Evolutionary conservation across 2,888 invertebrate species (phyloP).

Genomic region (Liodrosophila aerea): DNA sequence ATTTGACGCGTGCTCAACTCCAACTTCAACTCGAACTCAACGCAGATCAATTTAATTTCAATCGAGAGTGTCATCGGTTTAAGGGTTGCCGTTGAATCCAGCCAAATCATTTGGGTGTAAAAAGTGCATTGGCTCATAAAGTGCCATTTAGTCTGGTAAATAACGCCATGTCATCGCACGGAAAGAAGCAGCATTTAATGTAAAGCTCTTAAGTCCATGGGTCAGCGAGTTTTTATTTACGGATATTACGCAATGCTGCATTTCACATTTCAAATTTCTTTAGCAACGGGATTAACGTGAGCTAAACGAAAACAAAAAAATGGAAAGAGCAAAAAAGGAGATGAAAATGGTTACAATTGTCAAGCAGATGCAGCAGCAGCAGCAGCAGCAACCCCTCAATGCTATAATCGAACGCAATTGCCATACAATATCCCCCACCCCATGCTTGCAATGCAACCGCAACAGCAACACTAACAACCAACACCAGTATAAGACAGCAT

Average conservation of each 20-base stretch:
- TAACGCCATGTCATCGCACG: constrained; percentile 37
- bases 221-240: constrained; percentile 6
- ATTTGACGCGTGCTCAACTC: constrained; percentile 27
- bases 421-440: background rate
- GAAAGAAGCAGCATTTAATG: constrained; percentile 14
- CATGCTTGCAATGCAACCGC: constrained; percentile 47
- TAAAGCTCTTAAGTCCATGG: constrained; percentile 37
- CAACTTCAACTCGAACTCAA: background rate
- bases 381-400: background rate
- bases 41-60: constrained; percentile 30
- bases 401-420: constrained; percentile 10
- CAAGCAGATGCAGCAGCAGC: constrained; percentile 44
- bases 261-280: constrained; percentile 14
- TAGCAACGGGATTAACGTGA: constrained; percentile 31
- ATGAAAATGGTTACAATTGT: constrained; percentile 35
- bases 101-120: constrained; percentile 19
- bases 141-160: constrained; percentile 18
- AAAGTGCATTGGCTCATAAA: constrained; percentile 19
- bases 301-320: constrained; percentile 15
- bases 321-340: constrained; percentile 2
- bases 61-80: constrained; percentile 20
- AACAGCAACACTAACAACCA: too few relatives aligned
- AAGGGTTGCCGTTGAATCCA: constrained; percentile 10
- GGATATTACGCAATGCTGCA: constrained; percentile 9
- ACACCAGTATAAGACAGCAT: constrained; percentile 18